Evolutionary conservation across 2,888 invertebrate species (phyloP).

Genomic region (Agrochola macilenta): DNA sequence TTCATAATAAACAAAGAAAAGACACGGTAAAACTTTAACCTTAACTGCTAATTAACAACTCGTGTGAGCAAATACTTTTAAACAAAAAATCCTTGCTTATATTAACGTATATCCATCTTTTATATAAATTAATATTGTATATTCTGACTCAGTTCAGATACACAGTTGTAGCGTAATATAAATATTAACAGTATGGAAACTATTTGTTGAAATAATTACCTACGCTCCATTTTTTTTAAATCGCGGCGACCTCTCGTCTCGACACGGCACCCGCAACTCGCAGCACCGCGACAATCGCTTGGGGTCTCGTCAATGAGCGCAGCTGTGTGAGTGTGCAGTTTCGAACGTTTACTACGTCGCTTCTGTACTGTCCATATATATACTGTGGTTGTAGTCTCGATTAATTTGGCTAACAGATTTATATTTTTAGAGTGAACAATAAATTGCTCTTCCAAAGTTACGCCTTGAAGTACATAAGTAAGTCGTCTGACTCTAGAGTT

Average conservation of each 20-base stretch:
- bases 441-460: conserved; percentile 6
- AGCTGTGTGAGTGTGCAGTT: too few species aligned
- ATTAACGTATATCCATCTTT: conserved; percentile 38
- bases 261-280: too few species aligned
- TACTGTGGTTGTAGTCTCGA: conserved; percentile 3
- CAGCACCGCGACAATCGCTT: too few species aligned
- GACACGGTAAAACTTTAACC: conserved; percentile 78
- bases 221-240: too few species aligned
- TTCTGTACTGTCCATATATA: too few species aligned
- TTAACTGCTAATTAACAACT: conserved; percentile 81
- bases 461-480: conserved; percentile 32
- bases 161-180: neutral
- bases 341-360: too few species aligned
- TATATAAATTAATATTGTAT: conserved; percentile 31
- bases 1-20: conserved; percentile 68
- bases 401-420: neutral
- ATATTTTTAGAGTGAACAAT: neutral
- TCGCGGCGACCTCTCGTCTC: too few species aligned
- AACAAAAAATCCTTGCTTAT: conserved; percentile 59
- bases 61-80: conserved; percentile 71
- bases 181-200: too few species aligned
- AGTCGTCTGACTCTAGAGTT: neutral
- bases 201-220: too few species aligned
- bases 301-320: too few species aligned
- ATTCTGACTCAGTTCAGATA: conserved; percentile 15